Base-by-base conservation (phyloP, 2,888 invertebrate species). In the Maniola hyperantus region DNA sequence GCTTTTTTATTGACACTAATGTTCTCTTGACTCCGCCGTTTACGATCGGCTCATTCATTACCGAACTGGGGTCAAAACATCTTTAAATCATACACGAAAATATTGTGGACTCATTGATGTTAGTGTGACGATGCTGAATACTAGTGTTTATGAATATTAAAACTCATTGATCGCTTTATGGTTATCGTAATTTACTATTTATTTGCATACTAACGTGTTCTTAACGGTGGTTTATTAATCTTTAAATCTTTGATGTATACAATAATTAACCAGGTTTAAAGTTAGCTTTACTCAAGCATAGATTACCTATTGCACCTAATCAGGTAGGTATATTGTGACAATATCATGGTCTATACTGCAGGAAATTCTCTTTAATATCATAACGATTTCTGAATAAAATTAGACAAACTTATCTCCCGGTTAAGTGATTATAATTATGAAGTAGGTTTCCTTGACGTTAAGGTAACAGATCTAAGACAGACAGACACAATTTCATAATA, bases 1-100 rank as follows among this genome's bases (percentile, higher is more conserved):
- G 89, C 81, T 87, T 89, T 91, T 92, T 91, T 91, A 92, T 92
- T 92, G 91, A 91, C 90, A 87, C 88, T 91, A 90, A 91, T 92
- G 91, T 89, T 87, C 91, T 86, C 85, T 85, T 86, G 84, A 89
- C 84, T 89, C 85, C 82, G 77, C 75, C 91, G 89, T 89, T 91
- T 90, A 91, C 87, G 86, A 89, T 82, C 87, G 79, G 71, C 90
- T 90, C 91, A 85, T 91, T 91, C 89, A 90, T 91, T 91, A 92
- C 87, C 89, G 86, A 91, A 89, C 86, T 83, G 82, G 88, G 91
- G 90, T 90, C 90, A 85, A 80, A 88, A 85, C 87, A 86, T 85
- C 81, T 84, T 83, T 91, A 90, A 91, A 92, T 91, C 89, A 90
- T 88, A 83, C 77, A 80, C 79, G 78, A 78, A 85, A 85, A 81